Evolutionary conservation across 2,888 invertebrate genomes (phyloP), one percentile per base, ranked within the genome.

Genomic region (Quadriops clusia): DNA sequence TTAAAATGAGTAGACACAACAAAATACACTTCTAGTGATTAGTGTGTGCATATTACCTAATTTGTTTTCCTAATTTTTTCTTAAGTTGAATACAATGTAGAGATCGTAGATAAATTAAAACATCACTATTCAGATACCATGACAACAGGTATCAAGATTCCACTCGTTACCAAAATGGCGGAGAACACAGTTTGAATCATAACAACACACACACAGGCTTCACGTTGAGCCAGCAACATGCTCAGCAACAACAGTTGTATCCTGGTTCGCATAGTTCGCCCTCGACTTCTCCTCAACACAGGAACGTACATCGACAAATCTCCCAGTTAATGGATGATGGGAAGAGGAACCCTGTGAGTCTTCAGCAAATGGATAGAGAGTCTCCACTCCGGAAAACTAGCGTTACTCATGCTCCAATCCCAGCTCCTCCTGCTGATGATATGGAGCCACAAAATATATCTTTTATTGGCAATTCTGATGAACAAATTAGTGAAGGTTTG

Each of bases 361-460:
- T 70, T 37, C 69, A 68, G 44, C 69, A 68, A 46, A 58, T 70
- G 25, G 61, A 55, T 27, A 31, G 41, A 14, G 40, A 43, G 38
- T 55, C 35, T 44, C 59, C 36, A 42, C 63, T 53, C 25, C 41
- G 56, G 27, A 60, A 57, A 37, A 45, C 44, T 28, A 58, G 55
- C 39, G 47, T 60, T 7, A 59, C 51, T 24, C 74, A 72, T 39
- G 68, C 72, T 6, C 70, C 77, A 2, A 66, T 75, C 25, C 74
- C 77, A 23, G 70, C 74, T 8, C 77, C 76, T 15, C 72, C 77
- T 31, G 74, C 74, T 12, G 86, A 85, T 53, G 86, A 86, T 53
- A 89, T 90, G 87, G 87, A 86, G 48, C 89, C 90, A 0, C 90
- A 90, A 57, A 87, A 83, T 63, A 89, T 90, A 50, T 89, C 87